These are phyloP conservation scores for Tricholauxania praeusta DNA, from an alignment of 2,888 invertebrate species.

Conservation along the genomic window DNA sequence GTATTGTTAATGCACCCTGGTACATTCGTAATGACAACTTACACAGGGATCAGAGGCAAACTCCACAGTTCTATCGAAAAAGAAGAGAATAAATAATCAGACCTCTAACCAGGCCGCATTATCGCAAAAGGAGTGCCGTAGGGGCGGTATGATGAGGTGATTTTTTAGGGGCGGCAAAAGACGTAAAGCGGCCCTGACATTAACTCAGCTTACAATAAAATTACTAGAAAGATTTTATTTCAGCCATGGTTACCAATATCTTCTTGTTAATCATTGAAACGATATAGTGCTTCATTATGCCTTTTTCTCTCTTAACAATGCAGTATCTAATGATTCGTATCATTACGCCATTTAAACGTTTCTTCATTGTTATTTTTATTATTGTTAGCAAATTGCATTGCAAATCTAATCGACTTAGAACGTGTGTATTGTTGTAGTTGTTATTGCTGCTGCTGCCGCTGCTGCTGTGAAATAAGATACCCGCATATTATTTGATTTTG, in stretches of 20 bases:
- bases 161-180: too few species aligned
- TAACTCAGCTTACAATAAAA: background rate
- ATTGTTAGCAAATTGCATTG: conserved; percentile 26
- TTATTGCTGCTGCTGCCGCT: background rate
- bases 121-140: background rate
- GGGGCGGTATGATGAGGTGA: too few species aligned
- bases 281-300: conserved; percentile 2
- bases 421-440: background rate
- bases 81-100: too few species aligned
- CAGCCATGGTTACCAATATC: background rate
- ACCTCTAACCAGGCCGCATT: background rate
- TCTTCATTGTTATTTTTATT: conserved; percentile 22
- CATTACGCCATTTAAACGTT: conserved; percentile 19
- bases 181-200: background rate
- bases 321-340: conserved; percentile 24
- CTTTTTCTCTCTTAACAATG: background rate
- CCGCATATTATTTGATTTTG: conserved; percentile 42
- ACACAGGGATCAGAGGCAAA: too few species aligned
- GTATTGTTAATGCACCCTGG: too few species aligned
- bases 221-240: background rate
- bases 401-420: conserved; percentile 23
- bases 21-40: too few species aligned
- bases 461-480: conserved; percentile 42
- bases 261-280: background rate
- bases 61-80: too few species aligned